Percentiles rank a stretch among this genome's conserved stretches.
Evolutionary conservation across 1,140 invertebrate genomes (phyloP).

Genomic region (Bacillus rossius): DNA sequence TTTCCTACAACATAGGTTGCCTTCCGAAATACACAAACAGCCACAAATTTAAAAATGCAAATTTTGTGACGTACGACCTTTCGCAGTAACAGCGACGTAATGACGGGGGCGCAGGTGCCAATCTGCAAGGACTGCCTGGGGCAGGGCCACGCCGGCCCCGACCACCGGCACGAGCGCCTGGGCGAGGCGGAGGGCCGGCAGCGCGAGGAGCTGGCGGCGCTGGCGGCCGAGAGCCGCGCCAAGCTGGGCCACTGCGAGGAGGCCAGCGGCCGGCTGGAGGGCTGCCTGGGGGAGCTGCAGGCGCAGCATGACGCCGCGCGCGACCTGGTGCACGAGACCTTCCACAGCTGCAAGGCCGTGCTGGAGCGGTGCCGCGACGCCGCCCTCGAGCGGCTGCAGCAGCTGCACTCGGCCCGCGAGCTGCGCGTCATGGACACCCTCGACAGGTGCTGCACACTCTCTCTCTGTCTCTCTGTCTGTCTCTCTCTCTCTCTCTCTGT

Average conservation of each 20-base stretch:
- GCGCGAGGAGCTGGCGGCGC: constrained; percentile 63
- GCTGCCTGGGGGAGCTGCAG: constrained; percentile 76
- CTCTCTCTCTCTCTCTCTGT: no score
- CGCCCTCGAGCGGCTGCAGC: constrained; percentile 66
- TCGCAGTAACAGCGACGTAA: no score
- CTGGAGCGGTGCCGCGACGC: constrained; percentile 73
- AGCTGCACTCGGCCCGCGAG: constrained; percentile 76
- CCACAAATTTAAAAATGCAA: no score
- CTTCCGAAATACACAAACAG: no score
- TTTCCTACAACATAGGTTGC: no score
- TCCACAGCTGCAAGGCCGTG: constrained; percentile 73
- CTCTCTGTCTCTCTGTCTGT: no score
- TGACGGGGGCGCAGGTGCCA: constrained; percentile 46
- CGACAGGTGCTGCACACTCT: no score
- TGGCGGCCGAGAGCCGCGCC: constrained; percentile 64
- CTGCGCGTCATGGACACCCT: constrained; percentile 83
- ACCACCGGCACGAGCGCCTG: constrained; percentile 73
- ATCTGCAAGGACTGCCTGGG: constrained; percentile 79
- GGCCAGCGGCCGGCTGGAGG: constrained; percentile 63
- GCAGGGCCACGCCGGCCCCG: constrained; percentile 67
- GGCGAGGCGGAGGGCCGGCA: constrained; percentile 67
- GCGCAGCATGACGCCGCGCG: constrained; percentile 81
- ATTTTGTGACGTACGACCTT: no score
- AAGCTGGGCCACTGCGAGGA: constrained; percentile 71
- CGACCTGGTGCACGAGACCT: constrained; percentile 77